Evolutionary conservation across 1,140 invertebrate genomes (phyloP), one percentile per base, ranked within the genome.

Genomic region (Watersipora subatra): DNA sequence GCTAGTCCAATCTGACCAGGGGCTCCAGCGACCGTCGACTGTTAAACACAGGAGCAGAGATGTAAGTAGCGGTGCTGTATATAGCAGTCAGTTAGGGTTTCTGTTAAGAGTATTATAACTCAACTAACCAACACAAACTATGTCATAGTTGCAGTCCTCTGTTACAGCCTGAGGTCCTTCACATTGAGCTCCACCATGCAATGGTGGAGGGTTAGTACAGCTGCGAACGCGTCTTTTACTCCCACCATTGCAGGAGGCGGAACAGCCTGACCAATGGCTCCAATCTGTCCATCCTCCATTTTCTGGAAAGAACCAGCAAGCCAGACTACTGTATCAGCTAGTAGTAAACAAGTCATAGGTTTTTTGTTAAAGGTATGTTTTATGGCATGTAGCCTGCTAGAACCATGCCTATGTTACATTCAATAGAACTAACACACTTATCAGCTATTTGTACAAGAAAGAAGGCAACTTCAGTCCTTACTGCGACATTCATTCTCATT

Each of bases 1-100:
- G n/a, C 81, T 76, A 27, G 82, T 81, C 86, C 86, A 88, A 1
- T 72, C 34, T 25, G 76, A 74, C 87, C 87, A 89, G 0, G 74
- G 66, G 61, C 83, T 78, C 86, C 86, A 88, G 15, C 77, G 81
- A 1, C 85, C 85, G 65, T 86, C 81, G 64, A 72, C 63, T 58
- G 61, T 58, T 27, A 30, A 58, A 66, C 66, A 24, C 55, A 64
- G 12, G 19, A 12, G 12, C 57, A 59, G n/a, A 12, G 7, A 46
- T 7, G 7, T 7, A 46, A 46, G n/a, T 12, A 46, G 34, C 34
- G 7, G 34, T 46, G 34, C 7, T n/a, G n/a, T n/a, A n/a, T 46
- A n/a, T 7, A 46, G 34, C n/a, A 12, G 7, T 12, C 34, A 7
- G 7, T 46, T n/a, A 12, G n/a, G n/a, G 7, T 46, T 46, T 46